phyloP scores from a whole-genome alignment of 2,113 vertebrate genomes.

The Alethe castanea region DNA sequence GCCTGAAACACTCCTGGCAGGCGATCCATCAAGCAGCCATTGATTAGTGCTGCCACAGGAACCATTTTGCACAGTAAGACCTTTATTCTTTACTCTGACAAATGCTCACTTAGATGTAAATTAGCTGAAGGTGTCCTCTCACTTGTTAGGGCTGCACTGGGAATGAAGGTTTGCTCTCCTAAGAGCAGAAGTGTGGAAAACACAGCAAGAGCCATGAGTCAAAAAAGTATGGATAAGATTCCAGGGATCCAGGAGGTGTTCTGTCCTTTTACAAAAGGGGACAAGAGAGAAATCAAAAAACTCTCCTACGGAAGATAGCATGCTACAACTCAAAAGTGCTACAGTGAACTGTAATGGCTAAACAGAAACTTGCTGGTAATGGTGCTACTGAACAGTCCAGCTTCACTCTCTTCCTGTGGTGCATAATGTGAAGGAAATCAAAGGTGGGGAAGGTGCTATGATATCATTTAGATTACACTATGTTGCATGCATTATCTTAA shows the following conservation, averaged over 20 bases:
- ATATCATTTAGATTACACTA: neutral
- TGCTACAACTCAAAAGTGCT: neutral
- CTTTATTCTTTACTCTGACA: slow-evolving; percentile 54
- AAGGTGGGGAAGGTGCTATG: neutral
- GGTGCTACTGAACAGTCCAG: neutral
- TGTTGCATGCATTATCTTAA: neutral
- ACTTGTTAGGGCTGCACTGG: neutral
- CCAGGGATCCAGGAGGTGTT: neutral
- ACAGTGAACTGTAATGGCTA: neutral
- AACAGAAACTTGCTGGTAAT: neutral
- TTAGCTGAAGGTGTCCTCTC: slow-evolving; percentile 37
- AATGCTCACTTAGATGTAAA: slow-evolving; percentile 44
- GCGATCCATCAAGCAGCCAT: slow-evolving; percentile 66
- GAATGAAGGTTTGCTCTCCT: neutral
- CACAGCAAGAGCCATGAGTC: neutral
- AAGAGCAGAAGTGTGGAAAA: neutral
- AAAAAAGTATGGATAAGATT: neutral
- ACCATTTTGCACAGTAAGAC: slow-evolving; percentile 55
- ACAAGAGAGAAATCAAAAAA: neutral
- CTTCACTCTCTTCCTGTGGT: neutral
- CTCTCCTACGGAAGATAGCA: fast-evolving
- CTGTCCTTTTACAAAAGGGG: neutral
- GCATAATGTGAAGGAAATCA: neutral
- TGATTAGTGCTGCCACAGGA: slow-evolving; percentile 54
- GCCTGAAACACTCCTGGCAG: slow-evolving; percentile 65